Percentiles rank a stretch among this genome's conserved stretches.
phyloP scores from a whole-genome alignment of 2,797 vertebrate species.

The Phalloptychus januarius region DNA sequence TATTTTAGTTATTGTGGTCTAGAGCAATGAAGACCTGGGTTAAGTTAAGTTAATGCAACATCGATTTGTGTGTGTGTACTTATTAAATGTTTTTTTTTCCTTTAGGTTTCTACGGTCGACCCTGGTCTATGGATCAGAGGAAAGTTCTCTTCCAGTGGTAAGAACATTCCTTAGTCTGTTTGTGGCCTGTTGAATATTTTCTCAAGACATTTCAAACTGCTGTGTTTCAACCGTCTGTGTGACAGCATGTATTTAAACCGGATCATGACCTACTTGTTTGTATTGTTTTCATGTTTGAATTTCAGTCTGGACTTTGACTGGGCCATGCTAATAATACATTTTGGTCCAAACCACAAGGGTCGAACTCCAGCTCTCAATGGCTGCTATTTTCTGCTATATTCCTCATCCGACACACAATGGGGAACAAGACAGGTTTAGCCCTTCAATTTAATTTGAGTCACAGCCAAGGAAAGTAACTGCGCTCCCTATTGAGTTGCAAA shows the following conservation, averaged over 20 bases:
- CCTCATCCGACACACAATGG: not conserved
- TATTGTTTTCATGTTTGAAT: not conserved
- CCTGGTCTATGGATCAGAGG: slow-evolving; percentile 90
- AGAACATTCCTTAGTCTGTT: slow-evolving; percentile 45
- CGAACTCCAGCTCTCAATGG: not conserved
- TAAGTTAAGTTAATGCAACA: not conserved
- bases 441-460: slow-evolving; percentile 5
- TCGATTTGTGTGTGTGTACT: not conserved
- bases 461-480: not conserved
- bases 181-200: not conserved
- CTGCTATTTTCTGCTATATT: not conserved
- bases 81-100: not conserved
- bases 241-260: slow-evolving; percentile 8
- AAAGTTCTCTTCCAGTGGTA: slow-evolving; percentile 88
- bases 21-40: not conserved
- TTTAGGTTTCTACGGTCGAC: slow-evolving; percentile 88
- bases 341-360: not conserved
- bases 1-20: not conserved
- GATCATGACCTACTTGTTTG: slow-evolving; percentile 11
- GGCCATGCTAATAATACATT: not conserved
- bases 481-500: slow-evolving; percentile 9
- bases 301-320: not conserved
- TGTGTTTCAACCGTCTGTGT: not conserved
- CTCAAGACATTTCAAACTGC: not conserved
- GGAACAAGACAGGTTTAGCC: not conserved